Percentiles rank a stretch among this genome's conserved stretches.
Evolutionary conservation across 2,113 vertebrate genomes (phyloP).

Genomic region (Rostratula benghalensis): DNA sequence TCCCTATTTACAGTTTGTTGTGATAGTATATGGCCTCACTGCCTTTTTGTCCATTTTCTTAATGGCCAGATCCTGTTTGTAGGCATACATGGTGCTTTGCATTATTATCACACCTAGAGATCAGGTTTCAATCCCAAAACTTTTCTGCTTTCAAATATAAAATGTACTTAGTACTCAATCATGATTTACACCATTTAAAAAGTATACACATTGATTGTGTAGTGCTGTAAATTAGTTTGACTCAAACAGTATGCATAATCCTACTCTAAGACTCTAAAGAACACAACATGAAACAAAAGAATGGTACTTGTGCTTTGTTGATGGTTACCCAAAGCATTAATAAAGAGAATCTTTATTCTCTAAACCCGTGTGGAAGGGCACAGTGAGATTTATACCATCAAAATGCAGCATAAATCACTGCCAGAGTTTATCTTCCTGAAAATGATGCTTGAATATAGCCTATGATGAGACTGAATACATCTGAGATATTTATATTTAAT

Average conservation of each 20-base stretch:
- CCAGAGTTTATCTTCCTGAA: conserved; percentile 47
- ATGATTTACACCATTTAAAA: neutral
- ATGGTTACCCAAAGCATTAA: neutral
- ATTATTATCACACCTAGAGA: neutral
- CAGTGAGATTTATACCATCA: conserved; percentile 36
- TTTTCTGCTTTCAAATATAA: neutral
- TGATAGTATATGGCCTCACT: neutral
- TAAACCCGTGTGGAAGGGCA: neutral
- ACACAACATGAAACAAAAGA: neutral
- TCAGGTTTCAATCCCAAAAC: neutral
- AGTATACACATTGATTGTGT: neutral
- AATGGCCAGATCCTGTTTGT: neutral
- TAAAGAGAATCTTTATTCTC: conserved; percentile 41
- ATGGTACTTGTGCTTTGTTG: neutral
- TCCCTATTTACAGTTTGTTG: neutral
- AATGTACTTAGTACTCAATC: neutral
- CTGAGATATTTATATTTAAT: conserved; percentile 48
- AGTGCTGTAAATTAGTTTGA: neutral
- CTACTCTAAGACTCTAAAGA: neutral
- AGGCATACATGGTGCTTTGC: neutral
- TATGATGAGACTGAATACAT: conserved; percentile 4
- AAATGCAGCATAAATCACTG: conserved; percentile 60
- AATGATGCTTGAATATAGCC: neutral
- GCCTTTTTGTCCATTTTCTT: neutral
- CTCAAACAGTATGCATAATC: neutral